A percentile compares a stretch with the other conserved stretches of the same genome.
Conservation (phyloP, 2,888 invertebrate species). For the Aphodius sticticus region DNA sequence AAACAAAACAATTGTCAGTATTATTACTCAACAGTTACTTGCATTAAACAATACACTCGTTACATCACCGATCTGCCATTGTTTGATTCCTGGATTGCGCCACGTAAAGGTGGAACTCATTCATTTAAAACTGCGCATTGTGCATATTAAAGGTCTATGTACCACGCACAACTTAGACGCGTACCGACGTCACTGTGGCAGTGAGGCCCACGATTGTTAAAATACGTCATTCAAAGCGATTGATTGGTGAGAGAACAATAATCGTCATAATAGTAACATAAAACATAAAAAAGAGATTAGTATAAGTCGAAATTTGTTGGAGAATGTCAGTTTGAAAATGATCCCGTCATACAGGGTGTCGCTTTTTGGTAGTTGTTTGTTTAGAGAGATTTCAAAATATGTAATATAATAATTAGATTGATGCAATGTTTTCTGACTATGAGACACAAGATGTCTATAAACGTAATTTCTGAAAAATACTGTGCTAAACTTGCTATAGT, state of each 20-base stretch:
- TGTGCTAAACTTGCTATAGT: too few species aligned
- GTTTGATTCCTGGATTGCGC: neutral
- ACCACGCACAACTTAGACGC: neutral
- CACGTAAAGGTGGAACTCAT: neutral
- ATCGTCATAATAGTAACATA: neutral
- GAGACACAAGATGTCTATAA: too few species aligned
- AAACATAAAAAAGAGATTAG: too few species aligned
- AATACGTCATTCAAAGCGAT: neutral
- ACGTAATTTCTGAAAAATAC: too few species aligned
- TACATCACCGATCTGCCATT: neutral
- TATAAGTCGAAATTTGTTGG: too few species aligned
- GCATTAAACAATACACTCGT: neutral
- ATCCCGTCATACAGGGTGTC: too few species aligned
- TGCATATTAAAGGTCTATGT: neutral
- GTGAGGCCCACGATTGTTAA: neutral
- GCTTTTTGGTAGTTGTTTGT: too few species aligned
- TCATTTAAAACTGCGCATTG: neutral
- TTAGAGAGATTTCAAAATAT: too few species aligned
- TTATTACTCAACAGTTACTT: neutral
- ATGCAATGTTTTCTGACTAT: too few species aligned
- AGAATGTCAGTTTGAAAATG: too few species aligned
- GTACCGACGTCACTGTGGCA: neutral
- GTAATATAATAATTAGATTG: too few species aligned
- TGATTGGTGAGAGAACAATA: neutral
- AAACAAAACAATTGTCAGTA: neutral